These are phyloP conservation scores for Drosophila varians DNA, from an alignment of 1,140 invertebrate genomes.

Conservation along the genomic window DNA sequence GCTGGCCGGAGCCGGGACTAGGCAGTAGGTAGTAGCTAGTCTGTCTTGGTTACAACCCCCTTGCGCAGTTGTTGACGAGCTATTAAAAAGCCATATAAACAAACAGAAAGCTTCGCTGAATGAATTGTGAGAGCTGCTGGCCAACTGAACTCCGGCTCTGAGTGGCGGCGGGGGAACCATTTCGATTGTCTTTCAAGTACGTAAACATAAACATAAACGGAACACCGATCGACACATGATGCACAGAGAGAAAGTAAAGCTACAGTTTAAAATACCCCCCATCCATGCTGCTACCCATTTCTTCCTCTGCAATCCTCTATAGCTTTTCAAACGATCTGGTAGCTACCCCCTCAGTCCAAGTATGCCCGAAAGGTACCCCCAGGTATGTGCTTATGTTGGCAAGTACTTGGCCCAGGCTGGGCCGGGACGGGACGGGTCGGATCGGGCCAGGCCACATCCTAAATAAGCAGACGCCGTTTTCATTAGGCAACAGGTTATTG, in stretches of 20 bases:
- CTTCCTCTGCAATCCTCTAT: neutral
- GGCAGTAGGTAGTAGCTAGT: no score
- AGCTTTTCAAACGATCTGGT: neutral
- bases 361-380: constrained; percentile 10
- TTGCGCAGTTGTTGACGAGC: constrained; percentile 58
- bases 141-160: constrained; percentile 2
- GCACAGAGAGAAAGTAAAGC: neutral
- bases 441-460: constrained; percentile 57
- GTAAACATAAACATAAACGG: constrained; percentile 50
- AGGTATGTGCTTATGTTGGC: constrained; percentile 15
- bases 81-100: constrained; percentile 78
- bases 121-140: constrained; percentile 26
- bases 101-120: constrained; percentile 59
- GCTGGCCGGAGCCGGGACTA: constrained; percentile 26
- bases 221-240: constrained; percentile 8
- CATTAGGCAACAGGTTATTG: constrained; percentile 81
- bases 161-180: constrained; percentile 6
- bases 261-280: no score
- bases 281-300: neutral
- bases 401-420: constrained; percentile 37
- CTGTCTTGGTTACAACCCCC: constrained; percentile 55
- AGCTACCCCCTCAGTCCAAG: neutral
- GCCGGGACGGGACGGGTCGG: constrained; percentile 4
- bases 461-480: constrained; percentile 69
- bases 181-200: constrained; percentile 65